phyloP scores from a whole-genome alignment of 2,888 invertebrate species.

The Dicranocentrus wangi region DNA sequence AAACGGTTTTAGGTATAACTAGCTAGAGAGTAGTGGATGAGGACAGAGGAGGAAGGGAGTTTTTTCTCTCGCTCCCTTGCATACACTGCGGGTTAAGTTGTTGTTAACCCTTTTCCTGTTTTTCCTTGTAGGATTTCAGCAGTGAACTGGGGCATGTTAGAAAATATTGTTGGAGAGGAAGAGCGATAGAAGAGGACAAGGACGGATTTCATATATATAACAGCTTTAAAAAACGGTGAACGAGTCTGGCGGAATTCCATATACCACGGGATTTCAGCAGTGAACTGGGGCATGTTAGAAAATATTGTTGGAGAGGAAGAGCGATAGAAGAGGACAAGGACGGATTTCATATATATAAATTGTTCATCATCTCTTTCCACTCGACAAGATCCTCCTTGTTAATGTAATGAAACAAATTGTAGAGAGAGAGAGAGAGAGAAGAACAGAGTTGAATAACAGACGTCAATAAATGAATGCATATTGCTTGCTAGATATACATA shows the following conservation, averaged over 20 bases:
- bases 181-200: no score
- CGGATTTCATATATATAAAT: no score
- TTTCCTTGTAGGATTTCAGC: slow-evolving; percentile 16
- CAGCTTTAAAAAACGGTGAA: no score
- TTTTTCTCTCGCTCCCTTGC: no score
- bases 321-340: no score
- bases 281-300: neutral
- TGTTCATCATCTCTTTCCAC: slow-evolving; percentile 23
- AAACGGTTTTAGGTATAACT: neutral
- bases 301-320: neutral
- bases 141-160: neutral
- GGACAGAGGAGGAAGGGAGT: slow-evolving; percentile 29
- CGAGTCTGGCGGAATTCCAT: no score
- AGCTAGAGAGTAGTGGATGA: slow-evolving; percentile 5
- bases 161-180: neutral
- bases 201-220: no score
- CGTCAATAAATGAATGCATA: slow-evolving; percentile 15
- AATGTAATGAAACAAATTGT: slow-evolving; percentile 38
- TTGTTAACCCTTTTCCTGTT: slow-evolving; percentile 51
- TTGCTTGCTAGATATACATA: no score
- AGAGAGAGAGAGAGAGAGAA: no score
- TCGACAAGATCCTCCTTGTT: neutral
- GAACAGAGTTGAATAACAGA: no score
- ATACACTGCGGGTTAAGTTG: slow-evolving; percentile 27
- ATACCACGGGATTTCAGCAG: neutral